phyloP scores from a whole-genome alignment of 2,888 invertebrate genomes.

The Caenorhabditis sp. region DNA sequence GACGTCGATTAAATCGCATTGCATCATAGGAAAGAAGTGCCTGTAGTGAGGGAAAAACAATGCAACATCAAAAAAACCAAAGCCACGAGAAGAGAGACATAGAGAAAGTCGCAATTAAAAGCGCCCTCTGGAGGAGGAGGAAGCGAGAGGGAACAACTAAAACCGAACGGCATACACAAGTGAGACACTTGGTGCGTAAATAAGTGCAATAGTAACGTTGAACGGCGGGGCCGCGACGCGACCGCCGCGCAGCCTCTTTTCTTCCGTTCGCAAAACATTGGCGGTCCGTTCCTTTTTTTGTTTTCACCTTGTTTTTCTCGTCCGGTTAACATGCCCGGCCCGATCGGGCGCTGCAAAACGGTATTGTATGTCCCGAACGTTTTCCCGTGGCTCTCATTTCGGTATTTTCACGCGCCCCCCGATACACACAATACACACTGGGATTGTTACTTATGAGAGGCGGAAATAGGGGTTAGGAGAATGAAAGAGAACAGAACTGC shows the following conservation, averaged over 20 bases:
- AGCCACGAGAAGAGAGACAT: conserved; percentile 19
- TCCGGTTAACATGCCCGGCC: neutral
- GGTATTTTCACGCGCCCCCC: neutral
- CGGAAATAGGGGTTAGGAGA: neutral
- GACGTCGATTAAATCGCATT: conserved; percentile 42
- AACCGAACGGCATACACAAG: conserved; percentile 22
- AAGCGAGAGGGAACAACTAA: conserved; percentile 16
- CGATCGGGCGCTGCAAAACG: conserved; percentile 1
- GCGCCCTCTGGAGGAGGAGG: conserved; percentile 6
- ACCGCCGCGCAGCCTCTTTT: conserved; percentile 40
- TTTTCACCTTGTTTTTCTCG: conserved; percentile 36
- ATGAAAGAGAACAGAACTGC: neutral
- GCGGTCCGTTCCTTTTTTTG: conserved; percentile 37
- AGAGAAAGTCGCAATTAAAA: conserved; percentile 29
- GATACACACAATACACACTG: neutral
- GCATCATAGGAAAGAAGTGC: conserved; percentile 32
- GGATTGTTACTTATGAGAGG: neutral
- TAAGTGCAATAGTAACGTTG: conserved; percentile 45
- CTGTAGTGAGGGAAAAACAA: neutral
- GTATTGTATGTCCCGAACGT: conserved; percentile 22
- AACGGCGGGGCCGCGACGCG: conserved; percentile 59
- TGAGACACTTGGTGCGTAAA: conserved; percentile 39
- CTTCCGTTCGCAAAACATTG: conserved; percentile 41
- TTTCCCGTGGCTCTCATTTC: conserved; percentile 1
- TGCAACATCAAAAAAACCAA: conserved; percentile 16